phyloP scores from a whole-genome alignment of 1,140 invertebrate genomes.

The Diploscapter pachys region DNA sequence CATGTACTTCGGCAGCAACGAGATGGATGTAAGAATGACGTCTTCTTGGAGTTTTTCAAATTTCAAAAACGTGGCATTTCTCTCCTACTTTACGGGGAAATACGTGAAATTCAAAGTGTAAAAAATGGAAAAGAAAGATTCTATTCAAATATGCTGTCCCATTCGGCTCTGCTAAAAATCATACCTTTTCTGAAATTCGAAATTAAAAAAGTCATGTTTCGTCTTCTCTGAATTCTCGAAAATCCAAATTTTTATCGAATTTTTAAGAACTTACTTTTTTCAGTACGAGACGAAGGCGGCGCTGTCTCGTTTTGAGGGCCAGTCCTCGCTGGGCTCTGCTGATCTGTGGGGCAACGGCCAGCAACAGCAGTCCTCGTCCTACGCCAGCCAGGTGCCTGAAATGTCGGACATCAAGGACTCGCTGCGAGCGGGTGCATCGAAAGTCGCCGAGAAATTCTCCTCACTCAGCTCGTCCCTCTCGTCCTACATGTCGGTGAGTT shows the following conservation, averaged over 20 bases:
- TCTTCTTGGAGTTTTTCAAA: not conserved
- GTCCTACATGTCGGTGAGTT: constrained; percentile 25
- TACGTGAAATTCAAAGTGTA: too few species aligned
- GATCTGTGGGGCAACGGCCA: constrained; percentile 79
- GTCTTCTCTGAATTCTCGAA: too few species aligned
- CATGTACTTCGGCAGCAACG: constrained; percentile 81
- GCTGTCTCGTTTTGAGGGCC: constrained; percentile 77
- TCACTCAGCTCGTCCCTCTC: constrained; percentile 76
- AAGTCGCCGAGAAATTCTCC: constrained; percentile 88
- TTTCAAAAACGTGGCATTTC: too few species aligned
- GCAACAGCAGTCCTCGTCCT: constrained; percentile 8
- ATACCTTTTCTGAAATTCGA: too few species aligned
- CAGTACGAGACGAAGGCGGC: constrained; percentile 71
- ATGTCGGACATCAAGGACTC: constrained; percentile 93
- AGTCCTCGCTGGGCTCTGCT: constrained; percentile 86
- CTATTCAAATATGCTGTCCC: too few species aligned
- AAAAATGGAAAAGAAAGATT: too few species aligned
- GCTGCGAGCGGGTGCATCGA: constrained; percentile 87
- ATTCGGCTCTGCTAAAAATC: too few species aligned
- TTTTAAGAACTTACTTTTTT: constrained; percentile 38
- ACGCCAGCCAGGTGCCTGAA: constrained; percentile 67
- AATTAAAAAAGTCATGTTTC: too few species aligned
- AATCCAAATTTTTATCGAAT: too few species aligned
- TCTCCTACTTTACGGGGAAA: too few species aligned
- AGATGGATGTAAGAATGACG: constrained; percentile 65